Conservation (phyloP, 2,113 vertebrate genomes). For the Cyphotilapia sp. region DNA sequence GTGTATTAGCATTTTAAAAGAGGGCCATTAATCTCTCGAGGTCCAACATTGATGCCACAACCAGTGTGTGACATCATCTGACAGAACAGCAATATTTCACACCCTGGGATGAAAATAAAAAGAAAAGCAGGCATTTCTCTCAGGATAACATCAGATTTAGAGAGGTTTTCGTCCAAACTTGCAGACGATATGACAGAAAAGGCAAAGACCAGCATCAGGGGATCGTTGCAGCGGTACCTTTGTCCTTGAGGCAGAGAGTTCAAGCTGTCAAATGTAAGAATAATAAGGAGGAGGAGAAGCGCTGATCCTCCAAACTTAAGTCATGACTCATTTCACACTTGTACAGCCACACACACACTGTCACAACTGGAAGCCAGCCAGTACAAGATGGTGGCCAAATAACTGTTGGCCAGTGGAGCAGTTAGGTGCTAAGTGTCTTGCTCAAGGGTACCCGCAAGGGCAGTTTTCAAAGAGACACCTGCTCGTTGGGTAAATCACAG, state of each 20-base stretch:
- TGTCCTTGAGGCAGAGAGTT: background rate
- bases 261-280: background rate
- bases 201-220: background rate
- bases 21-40: background rate
- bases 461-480: background rate
- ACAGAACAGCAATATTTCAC: background rate
- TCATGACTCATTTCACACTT: background rate
- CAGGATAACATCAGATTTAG: background rate
- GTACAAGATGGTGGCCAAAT: background rate
- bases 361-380: constrained; percentile 14
- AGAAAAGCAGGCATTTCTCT: background rate
- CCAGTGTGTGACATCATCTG: background rate
- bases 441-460: constrained; percentile 1
- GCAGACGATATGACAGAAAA: background rate
- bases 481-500: constrained; percentile 6
- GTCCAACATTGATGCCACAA: background rate
- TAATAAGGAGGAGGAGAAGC: background rate
- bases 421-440: constrained; percentile 8
- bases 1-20: background rate
- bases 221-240: background rate
- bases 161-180: background rate
- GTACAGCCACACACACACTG: background rate
- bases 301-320: background rate
- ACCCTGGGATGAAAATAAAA: background rate
- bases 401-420: background rate